Percentiles rank a stretch among this genome's conserved stretches.
These are phyloP conservation scores for Cossypha niveicapilla DNA, from an alignment of 2,797 vertebrate genomes.

Conservation along the genomic window DNA sequence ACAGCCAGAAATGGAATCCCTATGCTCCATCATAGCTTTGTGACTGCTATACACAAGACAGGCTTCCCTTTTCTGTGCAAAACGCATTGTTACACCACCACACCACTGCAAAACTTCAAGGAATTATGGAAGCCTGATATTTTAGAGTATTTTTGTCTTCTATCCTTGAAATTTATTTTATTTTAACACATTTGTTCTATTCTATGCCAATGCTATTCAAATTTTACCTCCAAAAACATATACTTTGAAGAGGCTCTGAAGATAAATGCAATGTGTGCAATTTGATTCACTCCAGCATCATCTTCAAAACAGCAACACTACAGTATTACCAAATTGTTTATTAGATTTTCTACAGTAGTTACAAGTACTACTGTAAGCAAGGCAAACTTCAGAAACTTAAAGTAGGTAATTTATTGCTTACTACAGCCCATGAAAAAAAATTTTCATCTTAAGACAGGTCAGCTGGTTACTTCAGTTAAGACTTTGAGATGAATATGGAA, in stretches of 20 bases:
- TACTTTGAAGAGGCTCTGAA: neutral
- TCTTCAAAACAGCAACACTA: neutral
- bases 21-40: neutral
- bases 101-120: neutral
- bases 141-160: neutral
- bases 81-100: neutral
- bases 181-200: neutral
- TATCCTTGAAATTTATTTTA: neutral
- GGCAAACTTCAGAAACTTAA: neutral
- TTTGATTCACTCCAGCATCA: neutral
- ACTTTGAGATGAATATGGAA: neutral
- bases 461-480: neutral
- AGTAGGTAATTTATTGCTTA: neutral
- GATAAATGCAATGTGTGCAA: neutral
- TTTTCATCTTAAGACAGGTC: neutral
- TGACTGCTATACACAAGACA: neutral
- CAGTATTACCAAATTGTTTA: neutral
- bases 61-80: neutral
- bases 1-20: neutral
- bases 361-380: neutral
- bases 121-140: neutral
- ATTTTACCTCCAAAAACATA: neutral
- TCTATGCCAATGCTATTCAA: neutral
- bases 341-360: neutral
- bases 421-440: fast-evolving